A percentile compares a stretch with the other conserved stretches of the same genome.
These are phyloP conservation scores for Thymallus thymallus DNA, from an alignment of 2,113 vertebrate species.

Conservation along the genomic window DNA sequence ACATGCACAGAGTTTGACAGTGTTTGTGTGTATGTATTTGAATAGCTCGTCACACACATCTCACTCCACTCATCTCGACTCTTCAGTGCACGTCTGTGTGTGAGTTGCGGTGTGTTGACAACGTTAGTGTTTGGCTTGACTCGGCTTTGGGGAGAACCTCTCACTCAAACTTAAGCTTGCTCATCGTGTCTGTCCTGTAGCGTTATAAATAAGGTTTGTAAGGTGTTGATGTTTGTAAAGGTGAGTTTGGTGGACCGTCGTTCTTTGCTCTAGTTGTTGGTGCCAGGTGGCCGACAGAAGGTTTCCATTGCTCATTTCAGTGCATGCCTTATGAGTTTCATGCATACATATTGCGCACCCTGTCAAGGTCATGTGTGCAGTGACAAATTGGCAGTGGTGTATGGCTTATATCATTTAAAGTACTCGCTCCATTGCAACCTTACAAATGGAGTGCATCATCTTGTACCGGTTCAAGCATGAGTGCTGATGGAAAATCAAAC, in stretches of 20 bases:
- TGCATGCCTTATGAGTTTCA: background rate
- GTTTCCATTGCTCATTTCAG: background rate
- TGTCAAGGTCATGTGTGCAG: background rate
- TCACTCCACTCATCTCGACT: constrained; percentile 7
- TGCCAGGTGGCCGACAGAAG: background rate
- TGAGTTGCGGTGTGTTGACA: constrained; percentile 16
- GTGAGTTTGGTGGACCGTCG: background rate
- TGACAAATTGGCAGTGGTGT: background rate
- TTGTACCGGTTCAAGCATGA: too few relatives aligned
- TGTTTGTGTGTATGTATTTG: background rate
- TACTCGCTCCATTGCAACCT: background rate
- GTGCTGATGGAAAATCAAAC: background rate
- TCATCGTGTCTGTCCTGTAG: background rate
- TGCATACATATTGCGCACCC: too few relatives aligned
- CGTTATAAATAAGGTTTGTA: background rate
- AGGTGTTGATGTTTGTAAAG: background rate
- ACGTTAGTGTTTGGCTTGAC: background rate
- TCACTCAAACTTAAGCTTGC: background rate
- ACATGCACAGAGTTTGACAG: background rate
- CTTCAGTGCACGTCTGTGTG: background rate
- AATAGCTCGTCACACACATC: background rate
- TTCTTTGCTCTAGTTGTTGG: constrained; percentile 9
- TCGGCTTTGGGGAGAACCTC: background rate
- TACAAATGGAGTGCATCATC: too few relatives aligned
- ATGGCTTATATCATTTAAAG: background rate